Evolutionary conservation across 2,797 vertebrate genomes (phyloP).

Genomic region (Ctenosaura bakeri): DNA sequence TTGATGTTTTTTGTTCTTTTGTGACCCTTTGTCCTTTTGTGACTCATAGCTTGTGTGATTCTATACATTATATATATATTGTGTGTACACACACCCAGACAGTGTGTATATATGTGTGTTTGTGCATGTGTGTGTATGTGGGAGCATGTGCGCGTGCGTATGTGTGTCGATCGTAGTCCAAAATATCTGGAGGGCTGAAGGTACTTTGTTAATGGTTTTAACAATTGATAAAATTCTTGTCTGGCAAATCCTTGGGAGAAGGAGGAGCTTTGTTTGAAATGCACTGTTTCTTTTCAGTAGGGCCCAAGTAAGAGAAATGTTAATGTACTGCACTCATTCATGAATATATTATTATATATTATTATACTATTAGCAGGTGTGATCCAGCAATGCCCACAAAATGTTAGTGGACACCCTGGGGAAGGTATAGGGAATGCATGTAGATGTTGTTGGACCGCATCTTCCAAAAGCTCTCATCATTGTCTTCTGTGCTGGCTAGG

Average conservation of each 20-base stretch:
- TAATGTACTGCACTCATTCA: neutral
- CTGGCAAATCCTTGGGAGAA: neutral
- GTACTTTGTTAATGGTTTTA: neutral
- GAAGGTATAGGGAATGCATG: neutral
- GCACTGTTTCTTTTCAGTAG: conserved; percentile 10
- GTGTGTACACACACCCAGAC: neutral
- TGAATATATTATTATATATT: neutral
- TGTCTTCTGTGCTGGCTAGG: neutral
- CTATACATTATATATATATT: neutral
- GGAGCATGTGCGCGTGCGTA: too few relatives aligned
- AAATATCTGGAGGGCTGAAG: too few relatives aligned
- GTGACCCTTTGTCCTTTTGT: neutral
- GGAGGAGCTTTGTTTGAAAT: neutral
- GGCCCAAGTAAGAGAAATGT: neutral
- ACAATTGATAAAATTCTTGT: neutral
- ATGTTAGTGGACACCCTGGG: neutral
- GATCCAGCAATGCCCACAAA: neutral
- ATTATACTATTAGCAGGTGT: neutral
- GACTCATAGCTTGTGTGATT: neutral
- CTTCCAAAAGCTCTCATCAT: neutral
- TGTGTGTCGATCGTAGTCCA: too few relatives aligned
- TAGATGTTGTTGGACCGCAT: neutral
- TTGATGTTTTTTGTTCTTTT: neutral
- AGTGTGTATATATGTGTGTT: too few relatives aligned
- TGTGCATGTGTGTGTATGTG: too few relatives aligned